Conservation (phyloP, 2,888 invertebrate genomes). For the Rhamnusium bicolor region DNA sequence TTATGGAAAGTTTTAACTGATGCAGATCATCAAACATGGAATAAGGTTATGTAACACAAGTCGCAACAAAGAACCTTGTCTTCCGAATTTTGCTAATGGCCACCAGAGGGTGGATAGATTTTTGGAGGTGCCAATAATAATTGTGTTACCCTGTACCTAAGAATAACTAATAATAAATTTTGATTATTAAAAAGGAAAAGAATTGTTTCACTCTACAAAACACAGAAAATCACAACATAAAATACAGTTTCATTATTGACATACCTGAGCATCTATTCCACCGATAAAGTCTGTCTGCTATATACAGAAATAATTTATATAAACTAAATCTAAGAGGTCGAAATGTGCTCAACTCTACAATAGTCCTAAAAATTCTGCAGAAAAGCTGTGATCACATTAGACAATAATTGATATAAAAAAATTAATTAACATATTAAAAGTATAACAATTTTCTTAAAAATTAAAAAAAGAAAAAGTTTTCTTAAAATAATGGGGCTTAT, state of each 20-base stretch:
- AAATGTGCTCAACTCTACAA: constrained; percentile 20
- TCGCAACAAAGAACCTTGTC: neutral
- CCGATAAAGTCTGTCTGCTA: constrained; percentile 61
- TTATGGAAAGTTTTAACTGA: too few relatives aligned
- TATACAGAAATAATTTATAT: constrained; percentile 43
- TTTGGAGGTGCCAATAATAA: neutral
- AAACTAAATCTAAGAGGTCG: constrained; percentile 24
- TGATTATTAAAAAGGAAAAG: neutral
- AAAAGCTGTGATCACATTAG: neutral
- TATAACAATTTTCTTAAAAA: neutral
- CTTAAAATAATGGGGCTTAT: too few relatives aligned
- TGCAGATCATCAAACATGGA: neutral
- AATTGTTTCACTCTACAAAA: constrained; percentile 1
- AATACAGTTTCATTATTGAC: constrained; percentile 48
- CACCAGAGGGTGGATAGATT: neutral
- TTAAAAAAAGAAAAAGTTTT: too few relatives aligned
- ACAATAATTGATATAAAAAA: neutral
- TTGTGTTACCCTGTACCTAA: neutral
- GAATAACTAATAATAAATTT: neutral
- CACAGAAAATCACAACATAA: constrained; percentile 30
- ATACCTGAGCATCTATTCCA: constrained; percentile 79
- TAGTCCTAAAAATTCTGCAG: neutral
- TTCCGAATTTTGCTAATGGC: neutral
- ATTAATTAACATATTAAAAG: neutral
- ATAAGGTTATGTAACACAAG: neutral